Evolutionary conservation across 2,797 vertebrate species (phyloP), one percentile per base, ranked within the genome.

Genomic region (Onychomys torridus): DNA sequence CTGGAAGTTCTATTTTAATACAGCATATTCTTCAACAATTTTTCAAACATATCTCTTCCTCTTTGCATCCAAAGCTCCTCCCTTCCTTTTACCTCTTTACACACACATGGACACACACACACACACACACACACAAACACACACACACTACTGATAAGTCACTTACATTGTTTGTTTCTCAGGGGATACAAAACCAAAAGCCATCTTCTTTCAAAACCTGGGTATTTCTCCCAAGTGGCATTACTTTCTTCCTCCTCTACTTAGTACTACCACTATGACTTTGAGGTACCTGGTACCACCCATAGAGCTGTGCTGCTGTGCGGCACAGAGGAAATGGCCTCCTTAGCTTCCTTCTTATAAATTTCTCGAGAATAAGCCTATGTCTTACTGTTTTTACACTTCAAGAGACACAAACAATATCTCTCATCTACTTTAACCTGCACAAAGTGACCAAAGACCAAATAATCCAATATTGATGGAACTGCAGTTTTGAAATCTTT

Each of bases 351-450:
- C 16, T 29, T 82, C 32, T 27, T 69, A 0, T 61, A 71, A 78
- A 63, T 34, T 84, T 27, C 43, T 81, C 46, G 69, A 87, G 55
- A 71, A 10, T 0, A 79, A 25, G 5, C 43, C 27, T 43, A 12
- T 43, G 34, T 86, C 27, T 12, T 73, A 43, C 87, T 78, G 79
- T 37, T 78, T 84, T 90, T 29, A 17, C 17, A 40, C 37, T 63
- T 14, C 27, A 27, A n/a, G 40, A 87, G 29, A 87, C 77, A 59
- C 40, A 91, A 91, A 52, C 27, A 82, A 32, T 67, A 77, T 32
- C 49, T 13, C 46, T 83, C 57, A 91, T 95, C 77, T 84, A 86
- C 57, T 93, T 85, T 75, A 89, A 91, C 94, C 52, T 78, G 40
- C 55, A 52, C 59, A 32, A 77, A 25, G 32, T 49, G 49, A 88